These are phyloP conservation scores for Tetranychus truncatus DNA, from an alignment of 2,888 invertebrate genomes.

Conservation along the genomic window DNA sequence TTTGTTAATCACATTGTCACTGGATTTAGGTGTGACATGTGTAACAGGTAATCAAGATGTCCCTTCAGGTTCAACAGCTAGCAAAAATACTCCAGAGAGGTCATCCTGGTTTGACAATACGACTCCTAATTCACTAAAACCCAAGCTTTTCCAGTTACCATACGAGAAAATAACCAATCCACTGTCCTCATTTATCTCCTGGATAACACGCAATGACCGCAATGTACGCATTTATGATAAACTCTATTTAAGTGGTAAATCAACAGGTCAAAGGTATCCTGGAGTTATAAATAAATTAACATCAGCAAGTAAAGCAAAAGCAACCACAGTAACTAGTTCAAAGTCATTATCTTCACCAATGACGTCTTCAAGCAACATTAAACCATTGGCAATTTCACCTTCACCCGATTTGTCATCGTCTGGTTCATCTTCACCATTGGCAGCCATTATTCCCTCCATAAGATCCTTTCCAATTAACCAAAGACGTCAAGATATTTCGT, in stretches of 20 bases:
- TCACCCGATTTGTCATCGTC: not conserved
- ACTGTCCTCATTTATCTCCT: slow-evolving; percentile 6
- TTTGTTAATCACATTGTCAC: not conserved
- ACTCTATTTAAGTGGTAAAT: not conserved
- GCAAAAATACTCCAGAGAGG: not conserved
- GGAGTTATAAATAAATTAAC: not conserved
- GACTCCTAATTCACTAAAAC: not conserved
- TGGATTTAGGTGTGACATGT: not conserved
- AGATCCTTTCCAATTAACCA: not conserved
- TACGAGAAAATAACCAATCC: slow-evolving; percentile 8
- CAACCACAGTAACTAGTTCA: not conserved
- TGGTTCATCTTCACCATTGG: not conserved
- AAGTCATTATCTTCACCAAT: not conserved
- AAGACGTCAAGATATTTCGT: not conserved
- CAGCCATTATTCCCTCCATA: not conserved
- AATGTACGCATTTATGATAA: not conserved
- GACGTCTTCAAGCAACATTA: not conserved
- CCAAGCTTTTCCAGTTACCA: not conserved
- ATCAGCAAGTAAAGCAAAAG: not conserved
- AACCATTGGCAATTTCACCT: not conserved
- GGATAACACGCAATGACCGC: not conserved
- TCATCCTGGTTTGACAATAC: not conserved
- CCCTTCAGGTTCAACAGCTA: not conserved
- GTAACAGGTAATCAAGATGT: not conserved
- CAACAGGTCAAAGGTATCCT: not conserved